These are phyloP conservation scores for Scyliorhinus canicula DNA, from an alignment of 2,797 vertebrate genomes.

Conservation along the genomic window DNA sequence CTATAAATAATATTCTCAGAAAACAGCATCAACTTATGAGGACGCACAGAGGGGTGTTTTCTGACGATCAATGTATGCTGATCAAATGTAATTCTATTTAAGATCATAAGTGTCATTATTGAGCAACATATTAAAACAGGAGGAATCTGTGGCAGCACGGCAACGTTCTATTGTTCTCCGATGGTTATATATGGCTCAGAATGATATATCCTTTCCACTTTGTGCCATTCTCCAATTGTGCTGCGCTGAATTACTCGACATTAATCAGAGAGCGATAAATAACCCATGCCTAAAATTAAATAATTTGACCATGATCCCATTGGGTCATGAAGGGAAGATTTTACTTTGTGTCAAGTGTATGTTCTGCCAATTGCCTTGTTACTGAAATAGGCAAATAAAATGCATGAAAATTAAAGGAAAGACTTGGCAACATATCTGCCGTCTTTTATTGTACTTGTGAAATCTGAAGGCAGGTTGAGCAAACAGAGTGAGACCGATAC, in stretches of 20 bases:
- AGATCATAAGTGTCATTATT: not conserved
- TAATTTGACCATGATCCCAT: not conserved
- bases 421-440: not conserved
- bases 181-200: not conserved
- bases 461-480: not conserved
- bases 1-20: conserved; percentile 26
- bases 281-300: not conserved
- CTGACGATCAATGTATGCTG: not conserved
- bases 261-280: too few relatives aligned
- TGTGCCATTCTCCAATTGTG: not conserved
- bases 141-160: not conserved
- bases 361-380: not conserved
- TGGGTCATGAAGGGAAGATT: not conserved
- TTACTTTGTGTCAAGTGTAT: not conserved
- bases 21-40: not conserved
- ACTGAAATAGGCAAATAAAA: not conserved
- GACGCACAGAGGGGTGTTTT: not conserved
- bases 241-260: not conserved
- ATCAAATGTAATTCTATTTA: not conserved
- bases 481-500: not conserved
- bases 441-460: not conserved
- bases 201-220: not conserved
- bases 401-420: not conserved
- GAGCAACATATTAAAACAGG: not conserved
- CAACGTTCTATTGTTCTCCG: not conserved